Evolutionary conservation across 2,888 invertebrate species (phyloP), one percentile per base, ranked within the genome.

Genomic region (Pyrgus malvae): DNA sequence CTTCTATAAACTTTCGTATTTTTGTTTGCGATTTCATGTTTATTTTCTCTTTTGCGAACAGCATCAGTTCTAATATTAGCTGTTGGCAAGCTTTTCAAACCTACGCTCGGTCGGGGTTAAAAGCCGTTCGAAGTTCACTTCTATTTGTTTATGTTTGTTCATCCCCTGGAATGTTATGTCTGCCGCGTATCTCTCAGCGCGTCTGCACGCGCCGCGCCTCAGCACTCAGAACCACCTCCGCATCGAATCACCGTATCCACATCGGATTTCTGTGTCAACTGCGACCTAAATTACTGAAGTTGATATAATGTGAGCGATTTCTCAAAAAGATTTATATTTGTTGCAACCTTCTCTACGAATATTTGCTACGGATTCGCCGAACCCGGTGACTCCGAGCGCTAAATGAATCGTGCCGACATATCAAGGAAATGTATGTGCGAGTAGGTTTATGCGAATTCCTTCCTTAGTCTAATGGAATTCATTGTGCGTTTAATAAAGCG

Each of bases 91-190:
- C 37, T 44, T 35, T 12, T 37, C 37, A 8, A 11, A n/a, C 12
- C 14, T 1, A 4, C 25, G 35, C 37, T 19, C 37, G 37, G 27
- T 42, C 37, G 51, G 51, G 51, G 44, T 44, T 44, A 51, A 44
- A 51, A 44, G 14, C 29, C 51, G 29, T n/a, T 11, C 38, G 45
- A 44, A 45, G 45, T 53, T 53, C 23, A 45, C 14, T 23, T 44
- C n/a, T 45, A 44, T 37, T 31, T 60, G 57, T 62, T 62, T 60
- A 59, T 46, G 55, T 60, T 60, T 54, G 46, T 40, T 48, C 48
- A 50, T 45, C 55, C 37, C 51, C 49, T 46, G 55, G 55, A 53
- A 57, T 41, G 53, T 44, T 35, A 38, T 27, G 42, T 56, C 60
- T 62, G 62, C 44, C 23, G 40, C 49, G 21, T 48, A 42, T 62